These are phyloP conservation scores for Chorisops tibialis DNA, from an alignment of 2,888 invertebrate species.

Conservation along the genomic window DNA sequence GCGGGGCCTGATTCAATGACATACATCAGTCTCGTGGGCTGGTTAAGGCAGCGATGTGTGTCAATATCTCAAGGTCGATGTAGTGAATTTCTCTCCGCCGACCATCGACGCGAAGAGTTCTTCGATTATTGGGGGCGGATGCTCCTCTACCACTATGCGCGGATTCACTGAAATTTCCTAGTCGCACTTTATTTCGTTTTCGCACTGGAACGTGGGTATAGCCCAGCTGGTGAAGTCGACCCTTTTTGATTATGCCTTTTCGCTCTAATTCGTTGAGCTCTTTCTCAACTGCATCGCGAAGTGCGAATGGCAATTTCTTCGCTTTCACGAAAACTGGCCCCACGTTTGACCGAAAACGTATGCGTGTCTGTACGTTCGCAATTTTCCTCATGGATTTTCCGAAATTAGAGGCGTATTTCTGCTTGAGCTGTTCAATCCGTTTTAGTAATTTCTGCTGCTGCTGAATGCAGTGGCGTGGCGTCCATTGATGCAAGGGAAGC, in stretches of 20 bases:
- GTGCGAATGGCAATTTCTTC: constrained; percentile 34
- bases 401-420: constrained; percentile 20
- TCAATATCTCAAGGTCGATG: constrained; percentile 42
- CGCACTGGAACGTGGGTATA: constrained; percentile 41
- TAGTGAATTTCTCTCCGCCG: constrained; percentile 37
- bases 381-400: constrained; percentile 25
- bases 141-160: constrained; percentile 37
- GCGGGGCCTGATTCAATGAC: too few relatives aligned
- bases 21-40: constrained; percentile 10
- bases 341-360: constrained; percentile 31
- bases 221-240: constrained; percentile 38
- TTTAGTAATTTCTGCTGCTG: constrained; percentile 39
- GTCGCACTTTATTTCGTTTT: constrained; percentile 37
- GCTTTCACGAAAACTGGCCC: constrained; percentile 34
- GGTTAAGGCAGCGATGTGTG: constrained; percentile 44
- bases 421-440: constrained; percentile 15
- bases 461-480: too few relatives aligned
- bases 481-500: too few relatives aligned
- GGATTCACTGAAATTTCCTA: constrained; percentile 36
- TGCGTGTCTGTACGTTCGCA: constrained; percentile 26
- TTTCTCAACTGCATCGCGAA: constrained; percentile 27
- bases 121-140: constrained; percentile 38
- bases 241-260: constrained; percentile 35
- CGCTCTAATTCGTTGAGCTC: constrained; percentile 31
- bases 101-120: constrained; percentile 37